Conservation (phyloP, 2,888 invertebrate species). For the Ditylenchus weischeri region DNA sequence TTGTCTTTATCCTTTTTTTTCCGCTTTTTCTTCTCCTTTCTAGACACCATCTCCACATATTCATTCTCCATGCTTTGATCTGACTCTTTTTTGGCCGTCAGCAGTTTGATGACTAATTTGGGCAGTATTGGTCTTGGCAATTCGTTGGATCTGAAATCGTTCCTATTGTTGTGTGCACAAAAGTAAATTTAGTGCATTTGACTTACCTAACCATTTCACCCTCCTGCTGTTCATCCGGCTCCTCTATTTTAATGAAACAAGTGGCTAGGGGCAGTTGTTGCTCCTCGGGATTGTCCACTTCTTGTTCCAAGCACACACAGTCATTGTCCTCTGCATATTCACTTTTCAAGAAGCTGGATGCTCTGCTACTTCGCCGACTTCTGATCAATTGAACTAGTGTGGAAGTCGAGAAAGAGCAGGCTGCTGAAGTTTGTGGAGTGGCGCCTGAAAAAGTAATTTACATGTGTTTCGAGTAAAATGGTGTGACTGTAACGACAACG, state of each 20-base stretch:
- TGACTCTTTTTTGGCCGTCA: constrained; percentile 2
- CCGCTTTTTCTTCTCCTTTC: constrained; percentile 24
- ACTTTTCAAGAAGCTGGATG: neutral
- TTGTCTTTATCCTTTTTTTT: constrained; percentile 30
- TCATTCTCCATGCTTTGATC: constrained; percentile 5
- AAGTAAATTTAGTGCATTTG: neutral
- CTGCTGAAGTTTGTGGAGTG: too few species aligned
- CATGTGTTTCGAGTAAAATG: too few species aligned
- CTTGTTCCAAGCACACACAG: too few species aligned
- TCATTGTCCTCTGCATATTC: neutral
- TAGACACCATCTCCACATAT: constrained; percentile 14
- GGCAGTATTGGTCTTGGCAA: constrained; percentile 8
- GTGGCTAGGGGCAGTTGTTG: neutral
- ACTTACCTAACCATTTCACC: neutral
- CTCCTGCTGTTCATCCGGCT: neutral
- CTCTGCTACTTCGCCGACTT: neutral
- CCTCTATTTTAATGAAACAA: constrained; percentile 3
- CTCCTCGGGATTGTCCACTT: too few species aligned
- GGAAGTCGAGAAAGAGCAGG: too few species aligned
- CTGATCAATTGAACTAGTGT: neutral
- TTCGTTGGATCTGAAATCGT: neutral
- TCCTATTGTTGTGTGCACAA: neutral
- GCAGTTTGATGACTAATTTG: constrained; percentile 23
- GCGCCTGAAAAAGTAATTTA: too few species aligned
- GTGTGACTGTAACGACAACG: too few species aligned